These are phyloP conservation scores for Phrynocephalus guinanensis DNA, from an alignment of 2,797 vertebrate genomes.

Conservation along the genomic window DNA sequence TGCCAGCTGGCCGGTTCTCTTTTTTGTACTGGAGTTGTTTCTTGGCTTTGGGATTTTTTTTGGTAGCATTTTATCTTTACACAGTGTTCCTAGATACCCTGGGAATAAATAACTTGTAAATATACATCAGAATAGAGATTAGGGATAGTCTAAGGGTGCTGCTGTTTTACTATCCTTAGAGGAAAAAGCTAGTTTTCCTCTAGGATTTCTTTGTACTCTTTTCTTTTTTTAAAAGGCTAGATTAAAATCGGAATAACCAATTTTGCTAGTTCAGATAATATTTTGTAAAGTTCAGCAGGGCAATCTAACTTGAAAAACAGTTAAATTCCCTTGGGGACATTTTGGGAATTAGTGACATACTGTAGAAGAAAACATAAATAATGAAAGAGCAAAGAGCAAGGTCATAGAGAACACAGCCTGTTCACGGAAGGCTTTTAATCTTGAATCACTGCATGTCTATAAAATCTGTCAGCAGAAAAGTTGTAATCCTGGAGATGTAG, in stretches of 20 bases:
- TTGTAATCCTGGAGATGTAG: slow-evolving; percentile 50
- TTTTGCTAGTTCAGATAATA: slow-evolving; percentile 32
- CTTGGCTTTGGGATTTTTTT: slow-evolving; percentile 13
- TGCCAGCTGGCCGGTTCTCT: slow-evolving; percentile 23
- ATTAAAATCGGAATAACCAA: slow-evolving; percentile 42
- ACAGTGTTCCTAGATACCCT: slow-evolving; percentile 8
- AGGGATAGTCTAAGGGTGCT: neutral
- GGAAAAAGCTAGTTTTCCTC: slow-evolving; percentile 5
- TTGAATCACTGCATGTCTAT: slow-evolving; percentile 71
- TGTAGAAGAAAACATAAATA: slow-evolving; percentile 75
- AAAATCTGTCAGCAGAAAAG: slow-evolving; percentile 65
- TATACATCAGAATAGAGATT: neutral
- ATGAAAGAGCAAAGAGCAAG: slow-evolving; percentile 71
- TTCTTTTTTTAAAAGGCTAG: slow-evolving; percentile 6
- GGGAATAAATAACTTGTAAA: slow-evolving; percentile 30
- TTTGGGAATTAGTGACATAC: slow-evolving; percentile 70
- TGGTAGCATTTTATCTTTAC: slow-evolving; percentile 34
- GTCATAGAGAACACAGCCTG: slow-evolving; percentile 68
- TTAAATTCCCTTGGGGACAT: slow-evolving; percentile 69
- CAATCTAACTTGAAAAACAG: slow-evolving; percentile 66
- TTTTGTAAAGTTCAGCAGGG: slow-evolving; percentile 64
- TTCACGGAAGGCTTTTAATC: slow-evolving; percentile 73
- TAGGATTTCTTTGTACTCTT: slow-evolving; percentile 5
- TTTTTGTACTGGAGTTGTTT: neutral
- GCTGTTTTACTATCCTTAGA: slow-evolving; percentile 10